phyloP scores from a whole-genome alignment of 2,113 vertebrate genomes.

The Heliornis fulica region DNA sequence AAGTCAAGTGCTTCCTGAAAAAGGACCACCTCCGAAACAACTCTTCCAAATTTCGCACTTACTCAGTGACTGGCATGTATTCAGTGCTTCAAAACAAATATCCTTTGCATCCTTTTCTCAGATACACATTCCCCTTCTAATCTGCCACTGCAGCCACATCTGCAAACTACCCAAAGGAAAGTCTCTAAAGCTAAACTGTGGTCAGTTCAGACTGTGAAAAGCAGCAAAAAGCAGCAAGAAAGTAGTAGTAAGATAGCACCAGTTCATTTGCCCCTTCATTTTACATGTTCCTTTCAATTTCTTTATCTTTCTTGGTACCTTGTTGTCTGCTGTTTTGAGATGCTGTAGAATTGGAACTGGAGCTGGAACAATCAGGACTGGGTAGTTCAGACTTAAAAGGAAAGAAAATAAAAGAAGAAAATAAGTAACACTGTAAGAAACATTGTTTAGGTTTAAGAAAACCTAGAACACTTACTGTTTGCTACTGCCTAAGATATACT shows the following conservation, averaged over 20 bases:
- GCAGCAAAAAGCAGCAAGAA: background rate
- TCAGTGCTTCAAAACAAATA: background rate
- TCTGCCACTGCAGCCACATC: conserved; percentile 7
- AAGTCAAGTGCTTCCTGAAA: background rate
- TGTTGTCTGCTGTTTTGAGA: conserved; percentile 88
- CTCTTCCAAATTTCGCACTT: background rate
- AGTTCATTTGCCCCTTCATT: conserved; percentile 33
- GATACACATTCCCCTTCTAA: background rate
- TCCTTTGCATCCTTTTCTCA: background rate
- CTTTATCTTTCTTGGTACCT: conserved; percentile 76
- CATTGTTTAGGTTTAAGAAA: no score
- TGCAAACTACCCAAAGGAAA: background rate
- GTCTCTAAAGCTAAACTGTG: conserved; percentile 28
- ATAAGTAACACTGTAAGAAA: conserved; percentile 7
- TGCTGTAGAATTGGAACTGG: conserved; percentile 87
- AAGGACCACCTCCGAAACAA: background rate
- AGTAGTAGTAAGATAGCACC: conserved; percentile 22
- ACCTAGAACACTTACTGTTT: background rate
- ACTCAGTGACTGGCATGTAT: background rate
- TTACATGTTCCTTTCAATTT: background rate
- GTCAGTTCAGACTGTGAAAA: conserved; percentile 19
- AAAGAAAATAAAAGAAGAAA: conserved; percentile 10
- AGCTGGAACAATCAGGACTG: conserved; percentile 91
- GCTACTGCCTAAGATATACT: background rate
- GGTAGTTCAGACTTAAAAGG: conserved; percentile 87